Base-by-base conservation (phyloP, 2,888 invertebrate species). In the Cataglyphis cursor region DNA sequence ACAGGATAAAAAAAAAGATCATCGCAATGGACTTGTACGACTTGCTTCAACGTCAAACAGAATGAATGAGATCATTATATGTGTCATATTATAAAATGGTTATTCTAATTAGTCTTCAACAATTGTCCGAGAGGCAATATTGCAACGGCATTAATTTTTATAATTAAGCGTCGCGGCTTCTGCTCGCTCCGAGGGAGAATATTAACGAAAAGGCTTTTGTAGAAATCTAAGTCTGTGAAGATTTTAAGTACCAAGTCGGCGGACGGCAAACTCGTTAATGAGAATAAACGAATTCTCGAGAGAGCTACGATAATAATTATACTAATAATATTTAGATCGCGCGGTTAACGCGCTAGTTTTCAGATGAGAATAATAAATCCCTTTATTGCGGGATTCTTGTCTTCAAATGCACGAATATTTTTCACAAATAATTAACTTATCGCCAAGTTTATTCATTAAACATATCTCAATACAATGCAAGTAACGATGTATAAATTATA, bases 31-130 rank as follows among this genome's bases (percentile, higher is more conserved):
- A 59, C 44, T 80, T 35, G 44, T 57, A 44, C 57, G 72, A 54
- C 38, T 70, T 31, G 72, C 82, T 70, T 86, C 87, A 84, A 82
- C 86, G 85, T 91, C 89, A 91, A 89, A 90, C 87, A 87, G 84
- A 90, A 91, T 84, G 74, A 73, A 80, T 59, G 54, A 75, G 87
- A 72, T 88, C 81, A 89, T 92, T 91, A 90, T 91, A 89, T 72
- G 83, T 85, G 80, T 82, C 84, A 81, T 82, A 84, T 88, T 87
- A 88, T 91, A 83, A 89, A 91, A 90, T 89, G 86, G 83, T 87
- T 87, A 86, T 87, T 87, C 92, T 93, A 94, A 94, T 94, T 94
- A 94, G 92, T 93, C 92, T 91, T 92, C 87, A 90, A 93, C 92
- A 93, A 93, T 93, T 90, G 88, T 84, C 78, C 84, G 84, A 81